Evolutionary conservation across 2,113 vertebrate genomes (phyloP).

Genomic region (Lophura nycthemera): DNA sequence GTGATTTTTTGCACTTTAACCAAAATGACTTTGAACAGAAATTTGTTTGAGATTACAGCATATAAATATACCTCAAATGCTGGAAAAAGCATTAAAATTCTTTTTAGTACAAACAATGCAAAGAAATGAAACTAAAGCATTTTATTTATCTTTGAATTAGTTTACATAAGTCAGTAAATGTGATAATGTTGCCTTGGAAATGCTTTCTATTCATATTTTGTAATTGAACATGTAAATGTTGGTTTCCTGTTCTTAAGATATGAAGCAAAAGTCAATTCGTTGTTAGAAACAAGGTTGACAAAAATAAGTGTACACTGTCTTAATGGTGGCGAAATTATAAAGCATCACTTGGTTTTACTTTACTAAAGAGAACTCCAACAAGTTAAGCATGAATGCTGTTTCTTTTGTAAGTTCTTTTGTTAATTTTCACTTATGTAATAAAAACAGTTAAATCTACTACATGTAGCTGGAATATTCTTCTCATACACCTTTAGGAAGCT

Average conservation of each 20-base stretch:
- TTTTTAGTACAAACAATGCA: not conserved
- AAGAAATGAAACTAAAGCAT: conserved; percentile 18
- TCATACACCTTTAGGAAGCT: not conserved
- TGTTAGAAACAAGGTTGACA: conserved; percentile 8
- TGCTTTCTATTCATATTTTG: conserved; percentile 7
- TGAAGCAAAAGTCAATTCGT: not conserved
- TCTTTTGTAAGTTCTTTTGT: conserved; percentile 6
- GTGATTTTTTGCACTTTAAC: conserved; percentile 74
- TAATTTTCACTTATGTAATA: conserved; percentile 2
- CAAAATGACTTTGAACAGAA: conserved; percentile 17
- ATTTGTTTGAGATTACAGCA: conserved; percentile 27
- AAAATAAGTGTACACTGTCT: not conserved
- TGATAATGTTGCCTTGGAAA: not conserved
- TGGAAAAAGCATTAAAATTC: conserved; percentile 32
- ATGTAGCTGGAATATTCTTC: not conserved
- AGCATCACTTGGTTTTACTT: not conserved
- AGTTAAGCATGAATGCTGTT: not conserved
- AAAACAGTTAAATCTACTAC: not conserved
- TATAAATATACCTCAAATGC: conserved; percentile 57
- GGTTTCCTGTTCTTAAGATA: not conserved
- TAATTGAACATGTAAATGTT: not conserved
- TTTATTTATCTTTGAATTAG: conserved; percentile 34
- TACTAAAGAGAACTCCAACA: not conserved
- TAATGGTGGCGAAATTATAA: not conserved
- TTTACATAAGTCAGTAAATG: conserved; percentile 7